These are phyloP conservation scores for Monoplex corrugatus DNA, from an alignment of 2,888 invertebrate species.

Conservation along the genomic window DNA sequence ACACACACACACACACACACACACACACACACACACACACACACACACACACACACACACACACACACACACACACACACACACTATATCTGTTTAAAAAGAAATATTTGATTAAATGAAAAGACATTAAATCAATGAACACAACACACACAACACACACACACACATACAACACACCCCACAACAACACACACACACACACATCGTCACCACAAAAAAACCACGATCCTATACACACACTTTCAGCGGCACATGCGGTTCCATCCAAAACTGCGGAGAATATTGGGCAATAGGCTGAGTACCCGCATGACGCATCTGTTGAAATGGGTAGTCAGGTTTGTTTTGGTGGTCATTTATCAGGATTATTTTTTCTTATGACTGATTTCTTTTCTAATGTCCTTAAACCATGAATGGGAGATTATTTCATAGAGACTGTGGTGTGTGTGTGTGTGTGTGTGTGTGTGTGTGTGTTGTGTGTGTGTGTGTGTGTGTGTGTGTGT, in stretches of 20 bases:
- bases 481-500: too few relatives aligned
- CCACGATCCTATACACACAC: background rate
- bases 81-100: background rate
- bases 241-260: slow-evolving; percentile 60
- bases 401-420: too few relatives aligned
- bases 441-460: too few relatives aligned
- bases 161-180: background rate
- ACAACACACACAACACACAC: background rate
- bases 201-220: background rate
- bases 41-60: background rate
- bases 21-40: slow-evolving; percentile 4
- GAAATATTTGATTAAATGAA: too few relatives aligned
- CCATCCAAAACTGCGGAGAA: slow-evolving; percentile 73
- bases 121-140: background rate
- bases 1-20: slow-evolving; percentile 7
- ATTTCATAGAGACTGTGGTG: too few relatives aligned
- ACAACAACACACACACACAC: background rate
- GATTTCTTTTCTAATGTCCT: too few relatives aligned
- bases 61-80: slow-evolving; percentile 2
- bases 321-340: too few relatives aligned
- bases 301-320: slow-evolving; percentile 59
- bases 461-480: too few relatives aligned
- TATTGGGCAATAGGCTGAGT: slow-evolving; percentile 72
- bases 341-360: too few relatives aligned
- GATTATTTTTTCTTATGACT: too few relatives aligned